Evolutionary conservation across 1,140 invertebrate species (phyloP).

Genomic region (Drosophila bocki): DNA sequence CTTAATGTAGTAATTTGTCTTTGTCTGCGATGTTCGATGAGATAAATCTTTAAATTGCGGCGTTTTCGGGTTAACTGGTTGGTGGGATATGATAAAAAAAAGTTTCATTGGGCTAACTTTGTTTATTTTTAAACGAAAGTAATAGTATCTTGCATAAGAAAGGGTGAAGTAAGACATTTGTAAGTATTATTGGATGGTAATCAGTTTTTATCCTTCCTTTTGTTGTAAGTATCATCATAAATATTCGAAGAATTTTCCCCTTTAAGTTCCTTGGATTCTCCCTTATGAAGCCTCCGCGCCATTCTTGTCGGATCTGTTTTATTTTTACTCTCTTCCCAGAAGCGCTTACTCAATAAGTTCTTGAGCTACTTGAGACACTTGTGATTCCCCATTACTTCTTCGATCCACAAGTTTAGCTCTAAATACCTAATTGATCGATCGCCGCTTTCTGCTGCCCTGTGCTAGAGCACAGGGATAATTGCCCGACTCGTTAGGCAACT

Average conservation of each 20-base stretch:
- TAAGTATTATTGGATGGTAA: too few relatives aligned
- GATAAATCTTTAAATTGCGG: slow-evolving; percentile 55
- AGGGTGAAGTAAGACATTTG: too few relatives aligned
- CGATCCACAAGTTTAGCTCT: slow-evolving; percentile 34
- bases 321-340: slow-evolving; percentile 29
- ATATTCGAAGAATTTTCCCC: slow-evolving; percentile 10
- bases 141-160: not conserved
- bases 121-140: not conserved
- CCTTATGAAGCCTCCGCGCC: not conserved
- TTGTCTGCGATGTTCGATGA: slow-evolving; percentile 50
- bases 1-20: slow-evolving; percentile 78
- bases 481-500: slow-evolving; percentile 67
- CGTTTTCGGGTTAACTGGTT: slow-evolving; percentile 23
- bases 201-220: not conserved
- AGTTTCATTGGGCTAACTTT: too few relatives aligned
- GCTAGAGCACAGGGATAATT: slow-evolving; percentile 49
- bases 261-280: not conserved
- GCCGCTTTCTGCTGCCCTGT: slow-evolving; percentile 19
- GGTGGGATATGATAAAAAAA: not conserved
- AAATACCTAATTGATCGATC: slow-evolving; percentile 55
- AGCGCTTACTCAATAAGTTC: slow-evolving; percentile 33
- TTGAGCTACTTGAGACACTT: slow-evolving; percentile 35
- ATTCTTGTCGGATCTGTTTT: slow-evolving; percentile 17
- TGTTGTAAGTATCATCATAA: slow-evolving; percentile 6
- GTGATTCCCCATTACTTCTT: not conserved